Base-by-base conservation (phyloP, 2,113 vertebrate genomes). In the Trichechus manatus region DNA sequence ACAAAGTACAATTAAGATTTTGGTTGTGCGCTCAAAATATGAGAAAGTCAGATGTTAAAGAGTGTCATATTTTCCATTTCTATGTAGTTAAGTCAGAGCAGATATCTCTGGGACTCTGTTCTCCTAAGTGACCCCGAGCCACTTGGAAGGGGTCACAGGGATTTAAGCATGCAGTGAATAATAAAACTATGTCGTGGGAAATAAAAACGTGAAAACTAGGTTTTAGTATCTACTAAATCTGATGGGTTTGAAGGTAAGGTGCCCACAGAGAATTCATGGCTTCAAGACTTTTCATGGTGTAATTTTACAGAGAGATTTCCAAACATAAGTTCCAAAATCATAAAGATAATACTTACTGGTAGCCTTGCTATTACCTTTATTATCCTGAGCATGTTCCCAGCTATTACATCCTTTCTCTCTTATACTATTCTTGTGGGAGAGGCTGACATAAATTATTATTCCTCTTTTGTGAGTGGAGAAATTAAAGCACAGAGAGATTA, bases 401-500 rank as follows among this genome's bases (percentile, higher is more conserved):
- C 31, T 89, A 22, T 77, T 53, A 17, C 31, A 31, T 81, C 61
- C 14, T 70, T 59, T 68, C 6, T 85, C 25, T 6, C 19, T 88
- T 10, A 75, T 29, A 36, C 68, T 19, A 3, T 13, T 61, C 78
- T 15, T n/a, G 0, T 9, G 17, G 66, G 42, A 84, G 33, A 89
- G 36, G 27, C 42, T 82, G 74, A 25, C 31, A 4, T 63, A 63
- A 92, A 47, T 44, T 72, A 78, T 89, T 91, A 79, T 63, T 25
- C 25, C 20, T 89, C 59, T 87, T 72, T 82, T 78, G 47, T 19
- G 11, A 33, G 59, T 5, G 9, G 78, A 89, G 72, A 61, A 39
- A 89, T 86, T 61, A 56, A 94, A 83, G 27, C 9, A 31, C n/a
- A 50, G 74, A 75, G 86, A 90, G 19, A 94, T 39, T 56, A n/a